Evolutionary conservation across 2,113 vertebrate genomes (phyloP).

Genomic region (Gyps fulvus): DNA sequence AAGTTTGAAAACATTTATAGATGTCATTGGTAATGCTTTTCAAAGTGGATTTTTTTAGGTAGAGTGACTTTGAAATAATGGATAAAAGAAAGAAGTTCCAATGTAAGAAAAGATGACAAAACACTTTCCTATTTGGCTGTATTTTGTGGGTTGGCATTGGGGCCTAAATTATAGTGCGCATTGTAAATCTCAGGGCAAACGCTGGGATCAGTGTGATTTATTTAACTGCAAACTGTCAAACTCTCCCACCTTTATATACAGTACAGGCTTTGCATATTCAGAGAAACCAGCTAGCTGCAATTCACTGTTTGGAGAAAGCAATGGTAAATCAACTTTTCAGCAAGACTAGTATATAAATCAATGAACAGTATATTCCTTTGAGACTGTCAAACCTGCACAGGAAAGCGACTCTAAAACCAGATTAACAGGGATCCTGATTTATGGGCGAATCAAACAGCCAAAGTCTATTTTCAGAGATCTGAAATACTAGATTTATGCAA

Average conservation of each 20-base stretch:
- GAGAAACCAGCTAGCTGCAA: neutral
- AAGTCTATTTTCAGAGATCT: neutral
- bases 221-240: neutral
- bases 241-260: neutral
- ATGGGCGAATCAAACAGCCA: neutral
- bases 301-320: conserved; percentile 20
- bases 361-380: conserved; percentile 6
- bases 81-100: neutral
- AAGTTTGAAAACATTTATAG: neutral
- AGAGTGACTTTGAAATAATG: neutral
- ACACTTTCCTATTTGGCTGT: neutral
- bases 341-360: conserved; percentile 3
- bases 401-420: conserved; percentile 31
- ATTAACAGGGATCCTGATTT: neutral
- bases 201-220: neutral
- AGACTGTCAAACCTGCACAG: neutral
- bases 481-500: neutral
- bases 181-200: conserved; percentile 14
- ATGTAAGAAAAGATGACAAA: neutral
- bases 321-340: conserved; percentile 54
- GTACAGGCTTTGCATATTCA: neutral
- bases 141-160: neutral
- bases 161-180: neutral
- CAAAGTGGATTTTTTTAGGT: neutral
- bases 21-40: neutral